Conservation (phyloP, 2,113 vertebrate species). For the Nicator chloris region DNA sequence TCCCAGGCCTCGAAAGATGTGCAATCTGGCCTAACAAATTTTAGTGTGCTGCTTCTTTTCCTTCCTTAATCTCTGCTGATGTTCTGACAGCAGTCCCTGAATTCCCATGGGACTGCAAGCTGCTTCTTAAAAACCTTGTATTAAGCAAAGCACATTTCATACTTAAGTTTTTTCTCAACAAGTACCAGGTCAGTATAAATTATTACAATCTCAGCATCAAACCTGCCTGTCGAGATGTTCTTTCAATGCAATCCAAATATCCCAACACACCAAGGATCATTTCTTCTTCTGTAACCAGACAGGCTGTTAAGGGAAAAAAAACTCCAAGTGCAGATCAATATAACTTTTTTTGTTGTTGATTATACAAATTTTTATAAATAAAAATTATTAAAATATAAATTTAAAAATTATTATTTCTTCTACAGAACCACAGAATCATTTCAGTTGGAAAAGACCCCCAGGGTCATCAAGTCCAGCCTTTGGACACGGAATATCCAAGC, state of each 20-base stretch:
- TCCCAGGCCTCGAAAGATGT: not conserved
- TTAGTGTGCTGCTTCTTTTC: not conserved
- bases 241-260: not conserved
- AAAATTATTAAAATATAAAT: not conserved
- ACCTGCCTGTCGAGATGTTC: not conserved
- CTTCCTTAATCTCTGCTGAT: not conserved
- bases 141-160: not conserved
- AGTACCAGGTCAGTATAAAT: not conserved
- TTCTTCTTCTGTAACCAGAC: not conserved
- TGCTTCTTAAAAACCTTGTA: not conserved
- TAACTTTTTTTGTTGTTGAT: not conserved
- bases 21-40: not conserved
- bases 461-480: not conserved
- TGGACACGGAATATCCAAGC: not conserved
- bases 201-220: not conserved
- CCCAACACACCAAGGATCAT: not conserved
- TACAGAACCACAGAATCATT: not conserved
- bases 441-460: not conserved
- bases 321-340: not conserved
- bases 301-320: not conserved
- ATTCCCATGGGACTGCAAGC: not conserved
- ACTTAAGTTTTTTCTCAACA: not conserved
- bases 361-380: not conserved
- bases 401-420: not conserved
- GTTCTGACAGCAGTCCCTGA: not conserved